phyloP scores from a whole-genome alignment of 2,113 vertebrate species.

The Dolichallabes microphthalmus region DNA sequence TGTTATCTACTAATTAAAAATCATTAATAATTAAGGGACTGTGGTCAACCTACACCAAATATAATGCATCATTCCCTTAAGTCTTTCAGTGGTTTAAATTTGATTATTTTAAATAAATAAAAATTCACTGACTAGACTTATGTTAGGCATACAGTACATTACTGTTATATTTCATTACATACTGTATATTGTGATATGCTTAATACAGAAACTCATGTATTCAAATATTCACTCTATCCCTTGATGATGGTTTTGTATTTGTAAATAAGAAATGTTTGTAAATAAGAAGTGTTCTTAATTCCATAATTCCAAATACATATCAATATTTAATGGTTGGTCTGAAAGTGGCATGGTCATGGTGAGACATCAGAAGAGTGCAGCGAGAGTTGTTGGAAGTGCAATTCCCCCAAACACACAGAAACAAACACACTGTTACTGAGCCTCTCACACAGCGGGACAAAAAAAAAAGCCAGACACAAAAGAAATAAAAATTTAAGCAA shows the following conservation, averaged over 20 bases:
- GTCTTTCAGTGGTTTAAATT: constrained; percentile 47
- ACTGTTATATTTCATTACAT: constrained; percentile 46
- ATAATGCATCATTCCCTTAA: constrained; percentile 57
- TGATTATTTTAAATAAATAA: constrained; percentile 42
- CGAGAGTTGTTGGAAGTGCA: constrained; percentile 21
- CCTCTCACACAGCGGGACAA: constrained; percentile 9
- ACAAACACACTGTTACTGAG: neutral
- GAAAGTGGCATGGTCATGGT: neutral
- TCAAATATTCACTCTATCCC: constrained; percentile 43
- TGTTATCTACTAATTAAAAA: neutral
- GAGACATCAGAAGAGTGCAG: too few relatives aligned
- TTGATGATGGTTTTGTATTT: constrained; percentile 45
- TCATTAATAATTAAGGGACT: constrained; percentile 74
- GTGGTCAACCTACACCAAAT: constrained; percentile 80
- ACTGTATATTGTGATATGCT: constrained; percentile 36
- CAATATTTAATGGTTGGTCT: constrained; percentile 43
- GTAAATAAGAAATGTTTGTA: constrained; percentile 25
- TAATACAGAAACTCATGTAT: constrained; percentile 19
- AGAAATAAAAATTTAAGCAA: constrained; percentile 15
- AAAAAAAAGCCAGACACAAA: constrained; percentile 27
- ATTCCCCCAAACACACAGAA: neutral
- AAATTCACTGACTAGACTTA: constrained; percentile 31
- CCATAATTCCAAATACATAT: constrained; percentile 38
- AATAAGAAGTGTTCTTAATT: constrained; percentile 45
- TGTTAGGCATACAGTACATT: constrained; percentile 53